Evolutionary conservation across 2,888 invertebrate genomes (phyloP), one percentile per base, ranked within the genome.

Genomic region (Pilophorus perplexus): DNA sequence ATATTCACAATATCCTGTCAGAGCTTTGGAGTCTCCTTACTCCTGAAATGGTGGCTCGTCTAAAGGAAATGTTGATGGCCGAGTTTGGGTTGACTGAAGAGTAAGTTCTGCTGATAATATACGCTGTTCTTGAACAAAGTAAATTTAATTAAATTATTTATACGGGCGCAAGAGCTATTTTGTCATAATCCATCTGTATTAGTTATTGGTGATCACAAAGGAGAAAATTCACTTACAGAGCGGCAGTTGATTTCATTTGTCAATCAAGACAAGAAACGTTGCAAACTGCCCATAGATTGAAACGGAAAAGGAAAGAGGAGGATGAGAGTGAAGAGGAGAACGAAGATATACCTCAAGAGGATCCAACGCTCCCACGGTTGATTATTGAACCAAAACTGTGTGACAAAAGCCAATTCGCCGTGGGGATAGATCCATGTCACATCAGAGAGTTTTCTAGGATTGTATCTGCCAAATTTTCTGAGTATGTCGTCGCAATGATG

Each of bases 401-500:
- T 14, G 33, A 37, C 5, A 27, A n/a, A 14, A 16, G n/a, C 8
- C n/a, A 48, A 37, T 57, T 22, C 20, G 48, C 42, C 4, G 28
- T 62, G 1, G 46, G 46, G 3, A 23, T 62, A 1, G 62, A 62
- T 10, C 62, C 62, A 3, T 46, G 62, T 18, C 20, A 46, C 69
- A 38, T 71, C 3, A 68, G 67, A 64, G 68, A 68, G 40, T 70
- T 71, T 22, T 65, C 68, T 18, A 66, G 66, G 23, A 54, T 67
- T n/a, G 59, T 71, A 16, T 37, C 68, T 20, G 54, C 25, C 48
- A 71, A 71, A 65, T 66, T 71, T 8, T 57, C 66, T 25, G 68
- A 71, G 12, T 71, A 71, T 44, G 48, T 71, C 14, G 64, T 67
- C 2, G 65, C 38, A n/a, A 59, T 71, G 68, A 16, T 71, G 40